A percentile compares a stretch with the other conserved stretches of the same genome.
Evolutionary conservation across 1,140 invertebrate genomes (phyloP).

Genomic region (Panagrolaimus sp.): DNA sequence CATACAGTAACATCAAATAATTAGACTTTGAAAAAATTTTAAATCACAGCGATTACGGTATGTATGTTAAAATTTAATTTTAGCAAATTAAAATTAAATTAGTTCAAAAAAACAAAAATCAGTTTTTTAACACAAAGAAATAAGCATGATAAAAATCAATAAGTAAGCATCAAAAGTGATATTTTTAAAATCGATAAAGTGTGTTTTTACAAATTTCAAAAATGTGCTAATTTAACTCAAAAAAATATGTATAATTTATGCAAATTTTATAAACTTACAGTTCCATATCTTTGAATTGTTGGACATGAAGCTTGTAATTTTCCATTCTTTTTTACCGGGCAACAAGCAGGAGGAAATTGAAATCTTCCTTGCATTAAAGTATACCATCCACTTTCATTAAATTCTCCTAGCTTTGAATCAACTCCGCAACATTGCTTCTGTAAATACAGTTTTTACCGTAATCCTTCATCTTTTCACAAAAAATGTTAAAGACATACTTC

Average conservation of each 20-base stretch:
- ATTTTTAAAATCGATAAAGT: too few species aligned
- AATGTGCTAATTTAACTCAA: neutral
- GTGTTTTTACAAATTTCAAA: slow-evolving; percentile 13
- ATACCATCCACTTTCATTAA: slow-evolving; percentile 55
- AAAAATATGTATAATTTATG: too few species aligned
- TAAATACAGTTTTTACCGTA: slow-evolving; percentile 13
- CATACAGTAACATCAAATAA: too few species aligned
- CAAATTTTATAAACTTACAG: slow-evolving; percentile 43
- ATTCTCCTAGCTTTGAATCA: slow-evolving; percentile 55
- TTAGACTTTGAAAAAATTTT: too few species aligned
- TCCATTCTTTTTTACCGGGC: slow-evolving; percentile 50
- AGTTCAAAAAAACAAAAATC: slow-evolving; percentile 21
- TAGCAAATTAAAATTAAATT: neutral
- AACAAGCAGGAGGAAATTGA: slow-evolving; percentile 58
- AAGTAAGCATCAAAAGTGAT: too few species aligned
- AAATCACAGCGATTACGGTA: too few species aligned
- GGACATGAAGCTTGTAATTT: slow-evolving; percentile 47
- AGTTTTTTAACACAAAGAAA: neutral
- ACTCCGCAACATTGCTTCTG: slow-evolving; percentile 58
- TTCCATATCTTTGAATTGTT: slow-evolving; percentile 48
- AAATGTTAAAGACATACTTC: slow-evolving; percentile 36
- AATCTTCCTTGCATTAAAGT: slow-evolving; percentile 16
- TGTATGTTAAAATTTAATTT: too few species aligned
- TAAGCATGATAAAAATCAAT: too few species aligned
- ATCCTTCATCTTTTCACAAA: too few species aligned